phyloP scores from a whole-genome alignment of 2,888 invertebrate species.

The Lasioglossum oenotherae region DNA sequence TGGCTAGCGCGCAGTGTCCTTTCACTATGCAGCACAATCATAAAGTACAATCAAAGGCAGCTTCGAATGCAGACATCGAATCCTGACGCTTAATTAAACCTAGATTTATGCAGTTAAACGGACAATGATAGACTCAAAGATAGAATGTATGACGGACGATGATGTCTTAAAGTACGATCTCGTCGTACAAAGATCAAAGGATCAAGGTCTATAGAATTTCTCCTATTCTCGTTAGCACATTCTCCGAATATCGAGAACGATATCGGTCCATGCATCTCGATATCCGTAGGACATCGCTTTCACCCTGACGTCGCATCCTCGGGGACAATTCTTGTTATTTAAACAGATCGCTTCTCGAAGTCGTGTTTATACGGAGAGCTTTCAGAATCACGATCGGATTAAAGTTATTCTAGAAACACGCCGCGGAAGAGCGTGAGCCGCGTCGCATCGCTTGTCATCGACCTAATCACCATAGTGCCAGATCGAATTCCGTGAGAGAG shows the following conservation, averaged over 20 bases:
- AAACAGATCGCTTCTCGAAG: conserved; percentile 54
- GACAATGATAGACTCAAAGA: neutral
- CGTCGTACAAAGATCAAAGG: neutral
- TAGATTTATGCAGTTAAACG: neutral
- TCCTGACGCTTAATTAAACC: neutral
- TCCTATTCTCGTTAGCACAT: conserved; percentile 20
- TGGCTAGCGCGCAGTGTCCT: neutral
- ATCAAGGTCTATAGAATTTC: conserved; percentile 9
- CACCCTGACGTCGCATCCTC: conserved; percentile 56
- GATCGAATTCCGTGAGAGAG: conserved; percentile 62
- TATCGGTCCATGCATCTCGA: conserved; percentile 5
- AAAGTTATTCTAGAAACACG: conserved; percentile 54
- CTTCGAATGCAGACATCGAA: neutral
- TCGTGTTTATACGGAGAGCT: conserved; percentile 60
- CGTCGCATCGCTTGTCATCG: conserved; percentile 57
- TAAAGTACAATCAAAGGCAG: neutral
- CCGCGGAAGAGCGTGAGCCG: conserved; percentile 42
- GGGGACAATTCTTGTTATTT: conserved; percentile 43
- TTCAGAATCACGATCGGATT: conserved; percentile 63
- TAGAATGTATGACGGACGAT: neutral
- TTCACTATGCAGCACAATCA: neutral
- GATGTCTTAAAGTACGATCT: neutral
- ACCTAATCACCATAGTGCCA: conserved; percentile 67
- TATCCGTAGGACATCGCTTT: conserved; percentile 53
- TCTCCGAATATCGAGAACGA: neutral